Percentiles rank a stretch among this genome's conserved stretches.
phyloP scores from a whole-genome alignment of 1,140 invertebrate species.

The Frieseomelitta varia region DNA sequence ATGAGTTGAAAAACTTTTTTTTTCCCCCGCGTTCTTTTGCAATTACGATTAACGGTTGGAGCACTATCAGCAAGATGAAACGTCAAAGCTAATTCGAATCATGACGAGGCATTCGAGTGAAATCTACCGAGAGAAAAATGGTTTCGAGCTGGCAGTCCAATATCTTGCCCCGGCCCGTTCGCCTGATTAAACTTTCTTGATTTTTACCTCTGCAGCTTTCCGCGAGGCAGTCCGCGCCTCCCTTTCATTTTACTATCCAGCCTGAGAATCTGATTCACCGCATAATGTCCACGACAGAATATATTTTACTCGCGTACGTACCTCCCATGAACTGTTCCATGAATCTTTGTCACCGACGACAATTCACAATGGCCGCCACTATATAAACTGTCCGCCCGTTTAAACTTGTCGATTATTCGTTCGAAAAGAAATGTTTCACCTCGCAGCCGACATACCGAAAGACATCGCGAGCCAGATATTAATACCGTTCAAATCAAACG shows the following conservation, averaged over 20 bases:
- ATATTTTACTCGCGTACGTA: not conserved
- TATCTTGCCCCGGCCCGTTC: conserved; percentile 5
- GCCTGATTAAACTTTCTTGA: conserved; percentile 21
- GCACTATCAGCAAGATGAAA: conserved; percentile 22
- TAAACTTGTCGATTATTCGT: no score
- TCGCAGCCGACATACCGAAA: not conserved
- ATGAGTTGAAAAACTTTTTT: conserved; percentile 27
- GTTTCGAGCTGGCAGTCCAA: conserved; percentile 1
- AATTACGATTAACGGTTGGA: conserved; percentile 24
- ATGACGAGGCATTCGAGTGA: conserved; percentile 23
- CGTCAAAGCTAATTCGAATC: conserved; percentile 30
- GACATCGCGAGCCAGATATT: not conserved
- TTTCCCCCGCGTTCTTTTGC: not conserved
- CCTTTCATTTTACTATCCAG: not conserved
- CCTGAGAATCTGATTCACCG: not conserved
- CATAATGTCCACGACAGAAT: not conserved
- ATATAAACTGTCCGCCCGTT: not conserved
- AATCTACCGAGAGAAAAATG: conserved; percentile 32
- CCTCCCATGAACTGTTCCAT: not conserved
- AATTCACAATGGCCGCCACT: not conserved
- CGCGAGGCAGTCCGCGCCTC: not conserved
- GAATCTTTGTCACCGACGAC: not conserved
- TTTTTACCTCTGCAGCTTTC: not conserved
- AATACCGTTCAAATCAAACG: conserved; percentile 20
- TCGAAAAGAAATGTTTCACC: not conserved